Percentiles rank a stretch among this genome's conserved stretches.
phyloP scores from a whole-genome alignment of 2,113 vertebrate species.

The Empidonax alnorum region DNA sequence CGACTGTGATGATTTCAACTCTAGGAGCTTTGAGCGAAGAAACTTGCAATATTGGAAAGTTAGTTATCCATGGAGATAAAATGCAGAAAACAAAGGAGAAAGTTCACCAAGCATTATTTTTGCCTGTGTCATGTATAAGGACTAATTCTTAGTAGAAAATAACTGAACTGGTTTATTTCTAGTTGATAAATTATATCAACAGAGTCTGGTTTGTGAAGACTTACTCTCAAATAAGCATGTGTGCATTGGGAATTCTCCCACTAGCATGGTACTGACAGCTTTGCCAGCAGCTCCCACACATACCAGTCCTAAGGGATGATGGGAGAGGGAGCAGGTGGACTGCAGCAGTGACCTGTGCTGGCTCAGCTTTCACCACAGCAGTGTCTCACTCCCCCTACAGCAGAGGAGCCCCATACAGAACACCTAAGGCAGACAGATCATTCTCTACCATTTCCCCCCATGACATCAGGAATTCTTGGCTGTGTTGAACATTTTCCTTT shows the following conservation, averaged over 20 bases:
- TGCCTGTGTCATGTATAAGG: not conserved
- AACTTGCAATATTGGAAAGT: not conserved
- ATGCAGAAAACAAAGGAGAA: not conserved
- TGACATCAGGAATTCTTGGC: not conserved
- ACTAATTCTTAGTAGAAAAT: not conserved
- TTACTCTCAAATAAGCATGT: not conserved
- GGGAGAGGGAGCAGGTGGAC: not conserved
- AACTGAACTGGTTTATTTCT: not conserved
- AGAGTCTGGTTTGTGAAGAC: not conserved
- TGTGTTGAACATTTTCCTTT: not conserved
- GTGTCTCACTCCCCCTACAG: not conserved
- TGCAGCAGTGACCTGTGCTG: not conserved
- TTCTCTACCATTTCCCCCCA: not conserved
- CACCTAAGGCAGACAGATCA: not conserved
- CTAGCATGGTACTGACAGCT: not conserved
- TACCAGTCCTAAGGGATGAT: not conserved
- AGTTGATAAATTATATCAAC: not conserved
- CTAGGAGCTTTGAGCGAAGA: not conserved
- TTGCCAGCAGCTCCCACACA: not conserved
- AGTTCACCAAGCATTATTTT: not conserved
- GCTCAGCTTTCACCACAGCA: not conserved
- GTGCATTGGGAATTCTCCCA: not conserved
- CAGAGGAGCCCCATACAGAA: not conserved
- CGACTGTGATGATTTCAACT: not conserved
- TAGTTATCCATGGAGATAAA: not conserved